phyloP scores from a whole-genome alignment of 2,888 invertebrate genomes.

The Unio pictorum region DNA sequence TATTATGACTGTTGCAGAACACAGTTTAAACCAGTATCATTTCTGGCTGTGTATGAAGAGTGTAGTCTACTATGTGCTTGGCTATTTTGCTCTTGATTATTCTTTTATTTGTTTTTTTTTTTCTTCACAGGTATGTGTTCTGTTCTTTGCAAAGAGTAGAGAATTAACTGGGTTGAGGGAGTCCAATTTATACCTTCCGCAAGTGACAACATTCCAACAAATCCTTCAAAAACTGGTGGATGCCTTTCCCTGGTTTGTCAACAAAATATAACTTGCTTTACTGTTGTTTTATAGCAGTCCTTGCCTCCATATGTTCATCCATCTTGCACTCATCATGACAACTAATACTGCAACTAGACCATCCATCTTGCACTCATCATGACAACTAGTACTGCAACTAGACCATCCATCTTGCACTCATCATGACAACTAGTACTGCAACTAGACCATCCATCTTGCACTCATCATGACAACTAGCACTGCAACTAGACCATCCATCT shows the following conservation, averaged over 20 bases:
- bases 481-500: neutral
- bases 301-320: neutral
- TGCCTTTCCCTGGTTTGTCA: slow-evolving; percentile 28
- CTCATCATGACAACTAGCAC: too few species aligned
- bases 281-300: neutral
- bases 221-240: slow-evolving; percentile 24
- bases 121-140: slow-evolving; percentile 71
- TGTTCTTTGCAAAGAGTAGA: slow-evolving; percentile 93
- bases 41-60: too few species aligned
- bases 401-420: neutral
- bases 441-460: too few species aligned
- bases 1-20: too few species aligned
- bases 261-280: neutral
- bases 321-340: neutral
- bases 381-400: neutral
- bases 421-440: neutral
- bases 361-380: neutral
- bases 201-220: slow-evolving; percentile 19
- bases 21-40: too few species aligned
- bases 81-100: too few species aligned
- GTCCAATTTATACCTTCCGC: slow-evolving; percentile 14
- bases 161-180: slow-evolving; percentile 80
- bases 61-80: too few species aligned
- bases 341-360: too few species aligned
- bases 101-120: slow-evolving; percentile 5